Conservation (phyloP, 2,888 invertebrate genomes). For the Mimumesa dahlbomi region DNA sequence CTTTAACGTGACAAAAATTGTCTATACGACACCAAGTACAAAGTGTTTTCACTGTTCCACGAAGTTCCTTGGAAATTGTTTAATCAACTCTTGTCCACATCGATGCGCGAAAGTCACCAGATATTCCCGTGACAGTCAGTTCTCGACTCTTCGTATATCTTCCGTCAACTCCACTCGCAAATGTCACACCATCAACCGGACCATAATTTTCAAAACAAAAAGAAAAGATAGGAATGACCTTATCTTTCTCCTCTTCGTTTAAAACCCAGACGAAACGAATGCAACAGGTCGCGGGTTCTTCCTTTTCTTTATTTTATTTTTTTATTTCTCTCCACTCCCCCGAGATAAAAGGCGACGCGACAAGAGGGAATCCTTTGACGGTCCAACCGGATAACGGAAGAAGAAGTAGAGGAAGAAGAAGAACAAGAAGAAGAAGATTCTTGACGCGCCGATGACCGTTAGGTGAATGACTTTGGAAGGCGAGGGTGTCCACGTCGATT, state of each 20-base stretch:
- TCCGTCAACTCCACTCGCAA: background rate
- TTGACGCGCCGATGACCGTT: slow-evolving; percentile 75
- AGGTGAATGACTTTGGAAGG: slow-evolving; percentile 76
- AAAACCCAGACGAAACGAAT: no score
- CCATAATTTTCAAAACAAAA: no score
- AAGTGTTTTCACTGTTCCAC: background rate
- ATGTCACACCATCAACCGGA: background rate
- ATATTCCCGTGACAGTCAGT: background rate
- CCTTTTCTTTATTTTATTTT: no score
- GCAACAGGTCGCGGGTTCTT: background rate
- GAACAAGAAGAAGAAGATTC: slow-evolving; percentile 60
- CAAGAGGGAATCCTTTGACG: slow-evolving; percentile 12
- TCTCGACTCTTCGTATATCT: background rate
- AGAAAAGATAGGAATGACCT: background rate
- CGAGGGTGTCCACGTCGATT: slow-evolving; percentile 73
- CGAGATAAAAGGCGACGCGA: slow-evolving; percentile 6
- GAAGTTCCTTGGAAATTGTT: background rate
- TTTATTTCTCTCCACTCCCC: no score
- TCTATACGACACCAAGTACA: background rate
- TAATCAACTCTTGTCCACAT: no score
- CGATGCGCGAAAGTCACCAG: background rate
- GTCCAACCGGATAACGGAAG: slow-evolving; percentile 53
- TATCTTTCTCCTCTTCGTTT: no score
- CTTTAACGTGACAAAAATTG: background rate
- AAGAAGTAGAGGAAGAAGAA: slow-evolving; percentile 35